Percentiles rank a stretch among this genome's conserved stretches.
Evolutionary conservation across 2,888 invertebrate genomes (phyloP).

Genomic region (Drosophila anomalata): DNA sequence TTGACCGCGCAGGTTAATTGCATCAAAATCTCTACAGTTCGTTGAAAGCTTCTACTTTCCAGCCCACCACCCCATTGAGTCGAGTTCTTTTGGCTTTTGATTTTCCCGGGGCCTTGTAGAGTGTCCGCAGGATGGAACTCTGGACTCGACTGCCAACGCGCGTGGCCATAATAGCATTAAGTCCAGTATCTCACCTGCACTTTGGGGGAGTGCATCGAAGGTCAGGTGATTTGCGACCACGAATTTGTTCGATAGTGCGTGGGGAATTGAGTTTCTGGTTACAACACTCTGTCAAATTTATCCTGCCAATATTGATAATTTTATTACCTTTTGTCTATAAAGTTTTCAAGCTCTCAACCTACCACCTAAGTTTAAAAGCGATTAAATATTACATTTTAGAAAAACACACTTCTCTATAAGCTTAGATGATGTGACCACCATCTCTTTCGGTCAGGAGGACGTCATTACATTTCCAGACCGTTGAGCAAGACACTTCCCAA

Average conservation of each 20-base stretch:
- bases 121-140: conserved; percentile 25
- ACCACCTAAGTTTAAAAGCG: too few species aligned
- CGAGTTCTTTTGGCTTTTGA: conserved; percentile 34
- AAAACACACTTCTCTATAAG: too few species aligned
- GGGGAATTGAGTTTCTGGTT: background rate
- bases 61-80: background rate
- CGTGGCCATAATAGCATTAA: conserved; percentile 33
- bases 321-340: too few species aligned
- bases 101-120: conserved; percentile 17
- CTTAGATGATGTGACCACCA: background rate
- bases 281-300: background rate
- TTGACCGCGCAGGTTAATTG: conserved; percentile 52
- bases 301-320: background rate
- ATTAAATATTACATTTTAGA: too few species aligned
- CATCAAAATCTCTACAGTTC: conserved; percentile 49
- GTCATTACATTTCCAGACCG: conserved; percentile 6
- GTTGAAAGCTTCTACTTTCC: conserved; percentile 15
- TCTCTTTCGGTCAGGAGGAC: background rate
- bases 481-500: conserved; percentile 4
- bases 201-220: background rate
- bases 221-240: background rate
- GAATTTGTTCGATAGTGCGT: background rate
- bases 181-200: conserved; percentile 26
- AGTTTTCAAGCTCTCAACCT: too few species aligned
- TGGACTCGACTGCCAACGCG: conserved; percentile 1